Base-by-base conservation (phyloP, 1,140 invertebrate genomes). In the Eupeodes corollae region DNA sequence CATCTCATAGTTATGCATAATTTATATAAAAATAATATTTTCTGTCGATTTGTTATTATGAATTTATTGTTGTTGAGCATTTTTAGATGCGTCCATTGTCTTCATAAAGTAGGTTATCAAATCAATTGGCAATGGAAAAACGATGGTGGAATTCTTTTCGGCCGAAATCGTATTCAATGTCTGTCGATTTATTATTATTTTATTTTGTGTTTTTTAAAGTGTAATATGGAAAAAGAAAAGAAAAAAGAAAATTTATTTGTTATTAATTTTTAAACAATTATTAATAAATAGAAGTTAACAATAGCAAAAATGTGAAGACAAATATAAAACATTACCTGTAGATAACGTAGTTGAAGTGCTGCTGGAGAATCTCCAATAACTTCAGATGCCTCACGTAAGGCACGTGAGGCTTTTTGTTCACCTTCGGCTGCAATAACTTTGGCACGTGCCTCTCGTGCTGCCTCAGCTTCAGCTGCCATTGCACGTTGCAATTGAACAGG, bases 61-160 rank as follows among this genome's bases (percentile, higher is more conserved):
- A 16, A 40, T 16, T 40, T 40, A 16, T 11, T 41, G 18, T n/a
- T 19, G 13, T 38, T 58, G 57, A 12, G 15, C 14, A 12, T 45
- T 12, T 32, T 30, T 37, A 15, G 57, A 50, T 8, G 60, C 58
- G 40, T 61, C 58, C 37, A 47, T 47, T 48, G 58, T 65, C 47
- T 64, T 78, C 65, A 86, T 69, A 58, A 90, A 89, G 56, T 83
- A 84, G 31, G 79, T 82, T 38, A 96, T 63, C 56, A 95, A 79
- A 61, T 96, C 91, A 61, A 96, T 89, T 30, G 92, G 92, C 54
- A 97, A 75, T 18, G 93, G 94, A 71, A 98, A 98, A 47, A 98
- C 88, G 59, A 98, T 97, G 9, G 94, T 98, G 5, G 93, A 96
- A 69, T 96, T 97, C 74, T 97, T 97, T 76, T 98, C 94, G 2